Percentiles rank a stretch among this genome's conserved stretches.
Conservation (phyloP, 2,797 vertebrate species). For the Ctenochaetus hawaiiensis region DNA sequence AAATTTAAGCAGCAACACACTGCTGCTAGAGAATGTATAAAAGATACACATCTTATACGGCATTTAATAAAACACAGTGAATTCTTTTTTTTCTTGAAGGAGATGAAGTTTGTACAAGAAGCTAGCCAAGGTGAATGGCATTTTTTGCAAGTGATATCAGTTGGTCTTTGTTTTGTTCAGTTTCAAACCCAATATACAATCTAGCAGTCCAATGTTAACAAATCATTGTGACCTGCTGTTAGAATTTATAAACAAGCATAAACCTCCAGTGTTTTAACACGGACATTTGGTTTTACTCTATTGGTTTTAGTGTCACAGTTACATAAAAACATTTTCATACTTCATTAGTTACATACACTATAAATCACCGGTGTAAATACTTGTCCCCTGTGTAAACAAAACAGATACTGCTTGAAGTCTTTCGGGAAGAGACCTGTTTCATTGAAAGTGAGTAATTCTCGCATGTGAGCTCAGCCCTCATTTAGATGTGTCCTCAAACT, state of each 20-base stretch:
- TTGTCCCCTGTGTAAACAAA: constrained; percentile 45
- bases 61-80: not conserved
- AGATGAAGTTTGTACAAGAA: not conserved
- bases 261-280: not conserved
- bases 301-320: constrained; percentile 27
- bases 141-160: not conserved
- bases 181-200: not conserved
- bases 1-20: no score
- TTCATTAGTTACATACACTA: constrained; percentile 20
- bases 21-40: no score
- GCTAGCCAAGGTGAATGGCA: not conserved
- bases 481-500: constrained; percentile 16
- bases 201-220: no score
- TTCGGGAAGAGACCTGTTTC: constrained; percentile 8
- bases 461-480: constrained; percentile 15
- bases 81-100: not conserved
- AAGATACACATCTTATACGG: not conserved
- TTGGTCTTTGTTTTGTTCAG: constrained; percentile 3
- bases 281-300: constrained; percentile 2
- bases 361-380: constrained; percentile 41
- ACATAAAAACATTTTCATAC: constrained; percentile 8
- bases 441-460: constrained; percentile 28
- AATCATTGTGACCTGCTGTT: no score
- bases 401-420: constrained; percentile 13
- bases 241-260: not conserved